Evolutionary conservation across 2,113 vertebrate genomes (phyloP).

Genomic region (Silurus meridionalis): DNA sequence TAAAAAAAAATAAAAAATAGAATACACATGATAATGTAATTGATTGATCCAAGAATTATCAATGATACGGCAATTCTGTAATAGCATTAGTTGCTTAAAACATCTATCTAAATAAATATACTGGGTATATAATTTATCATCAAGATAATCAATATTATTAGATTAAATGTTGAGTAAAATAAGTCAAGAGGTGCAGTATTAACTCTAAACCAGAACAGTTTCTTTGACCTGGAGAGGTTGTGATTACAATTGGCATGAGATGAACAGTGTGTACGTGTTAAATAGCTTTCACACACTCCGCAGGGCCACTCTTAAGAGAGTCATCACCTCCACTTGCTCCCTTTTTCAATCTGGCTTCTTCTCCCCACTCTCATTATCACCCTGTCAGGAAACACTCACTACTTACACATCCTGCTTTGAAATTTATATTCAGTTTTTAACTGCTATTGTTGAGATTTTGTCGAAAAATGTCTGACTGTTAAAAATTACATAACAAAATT

Average conservation of each 20-base stretch:
- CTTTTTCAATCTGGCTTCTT: constrained; percentile 47
- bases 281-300: constrained; percentile 22
- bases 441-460: background rate
- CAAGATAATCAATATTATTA: background rate
- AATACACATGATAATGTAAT: no score
- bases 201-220: constrained; percentile 8
- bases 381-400: constrained; percentile 44
- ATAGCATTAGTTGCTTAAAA: background rate
- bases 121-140: background rate
- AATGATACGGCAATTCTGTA: background rate
- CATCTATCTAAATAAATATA: background rate
- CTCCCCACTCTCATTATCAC: constrained; percentile 65
- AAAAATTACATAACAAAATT: background rate
- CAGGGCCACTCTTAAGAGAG: background rate
- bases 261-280: constrained; percentile 1
- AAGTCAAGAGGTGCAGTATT: background rate
- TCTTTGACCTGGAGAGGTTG: background rate
- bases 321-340: background rate
- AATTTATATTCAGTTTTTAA: background rate
- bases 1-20: no score
- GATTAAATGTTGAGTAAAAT: background rate
- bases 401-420: background rate
- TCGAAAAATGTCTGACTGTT: background rate
- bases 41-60: no score
- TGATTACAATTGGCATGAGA: background rate